phyloP scores from a whole-genome alignment of 2,888 invertebrate genomes.

The Melieria crassipennis region DNA sequence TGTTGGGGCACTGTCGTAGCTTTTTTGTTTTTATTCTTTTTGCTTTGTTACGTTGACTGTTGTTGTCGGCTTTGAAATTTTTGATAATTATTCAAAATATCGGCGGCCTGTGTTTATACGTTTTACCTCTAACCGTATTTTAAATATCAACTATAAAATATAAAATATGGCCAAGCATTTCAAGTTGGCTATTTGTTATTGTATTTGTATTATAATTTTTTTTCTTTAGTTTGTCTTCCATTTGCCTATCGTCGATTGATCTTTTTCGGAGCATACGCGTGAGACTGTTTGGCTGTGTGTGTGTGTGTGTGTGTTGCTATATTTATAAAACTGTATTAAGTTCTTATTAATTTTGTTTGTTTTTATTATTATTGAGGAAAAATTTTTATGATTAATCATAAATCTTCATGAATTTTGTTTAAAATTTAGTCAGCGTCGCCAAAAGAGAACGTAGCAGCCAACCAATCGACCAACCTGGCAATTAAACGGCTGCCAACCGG shows the following conservation, averaged over 20 bases:
- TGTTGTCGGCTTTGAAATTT: conserved; percentile 12
- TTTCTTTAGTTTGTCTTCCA: conserved; percentile 4
- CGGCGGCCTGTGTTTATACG: background rate
- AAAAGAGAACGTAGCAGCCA: background rate
- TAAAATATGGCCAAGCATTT: conserved; percentile 38
- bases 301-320: background rate
- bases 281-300: background rate
- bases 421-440: background rate
- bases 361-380: conserved; percentile 31
- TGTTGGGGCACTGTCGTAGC: background rate
- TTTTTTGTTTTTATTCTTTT: background rate
- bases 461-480: background rate
- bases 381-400: conserved; percentile 52
- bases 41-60: background rate
- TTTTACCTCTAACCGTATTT: background rate
- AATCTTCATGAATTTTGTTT: conserved; percentile 29
- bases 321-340: conserved; percentile 3
- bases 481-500: too few species aligned
- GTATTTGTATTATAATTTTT: background rate
- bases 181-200: conserved; percentile 15
- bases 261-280: background rate
- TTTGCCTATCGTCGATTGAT: background rate
- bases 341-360: conserved; percentile 28
- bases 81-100: conserved; percentile 20
- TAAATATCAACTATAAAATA: conserved; percentile 28